Percentiles rank a stretch among this genome's conserved stretches.
Evolutionary conservation across 2,113 vertebrate species (phyloP).

Genomic region (Nibea coibor): DNA sequence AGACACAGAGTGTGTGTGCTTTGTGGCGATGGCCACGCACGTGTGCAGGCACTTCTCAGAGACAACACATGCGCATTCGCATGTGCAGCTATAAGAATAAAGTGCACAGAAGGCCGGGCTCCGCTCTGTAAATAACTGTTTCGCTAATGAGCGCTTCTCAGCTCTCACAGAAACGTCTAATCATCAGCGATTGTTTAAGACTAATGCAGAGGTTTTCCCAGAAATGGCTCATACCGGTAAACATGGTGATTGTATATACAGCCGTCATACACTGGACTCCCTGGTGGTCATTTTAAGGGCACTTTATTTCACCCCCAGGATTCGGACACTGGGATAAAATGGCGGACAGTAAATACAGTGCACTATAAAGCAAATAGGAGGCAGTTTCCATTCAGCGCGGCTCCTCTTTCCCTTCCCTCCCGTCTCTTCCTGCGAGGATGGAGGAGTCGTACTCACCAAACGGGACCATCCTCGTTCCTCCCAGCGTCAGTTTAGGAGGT

Average conservation of each 20-base stretch:
- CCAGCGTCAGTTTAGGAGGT: not conserved
- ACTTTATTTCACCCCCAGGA: not conserved
- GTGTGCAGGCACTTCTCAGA: constrained; percentile 4
- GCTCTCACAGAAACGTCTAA: not conserved
- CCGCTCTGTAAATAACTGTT: not conserved
- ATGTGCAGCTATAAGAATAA: not conserved
- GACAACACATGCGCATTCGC: not conserved
- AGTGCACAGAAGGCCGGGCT: not conserved
- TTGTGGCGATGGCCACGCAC: not conserved
- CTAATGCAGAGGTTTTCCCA: not conserved
- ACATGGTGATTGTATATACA: not conserved
- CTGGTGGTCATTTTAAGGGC: not conserved
- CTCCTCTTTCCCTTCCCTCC: not conserved
- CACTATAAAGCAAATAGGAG: not conserved
- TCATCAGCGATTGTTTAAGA: not conserved
- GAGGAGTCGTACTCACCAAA: not conserved
- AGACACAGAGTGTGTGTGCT: not conserved
- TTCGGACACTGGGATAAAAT: not conserved
- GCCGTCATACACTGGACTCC: not conserved
- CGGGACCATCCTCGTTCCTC: not conserved
- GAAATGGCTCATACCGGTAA: not conserved
- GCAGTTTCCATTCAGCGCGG: not conserved
- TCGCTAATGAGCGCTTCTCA: not conserved
- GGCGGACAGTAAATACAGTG: not conserved
- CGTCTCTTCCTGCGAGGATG: not conserved